phyloP scores from a whole-genome alignment of 2,888 invertebrate genomes.

The Timema cristinae region DNA sequence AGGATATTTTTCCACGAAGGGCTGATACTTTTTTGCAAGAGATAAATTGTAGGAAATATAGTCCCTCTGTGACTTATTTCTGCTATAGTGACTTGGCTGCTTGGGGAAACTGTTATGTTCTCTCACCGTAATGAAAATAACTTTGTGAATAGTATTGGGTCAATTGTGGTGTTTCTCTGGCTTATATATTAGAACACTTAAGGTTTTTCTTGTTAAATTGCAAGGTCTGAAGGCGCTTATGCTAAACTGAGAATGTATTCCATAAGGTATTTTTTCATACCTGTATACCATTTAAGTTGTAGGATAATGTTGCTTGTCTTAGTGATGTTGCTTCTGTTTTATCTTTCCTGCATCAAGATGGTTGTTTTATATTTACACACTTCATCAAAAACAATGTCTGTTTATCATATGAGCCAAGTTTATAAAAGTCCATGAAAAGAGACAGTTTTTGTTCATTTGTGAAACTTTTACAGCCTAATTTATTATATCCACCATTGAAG shows the following conservation, averaged over 20 bases:
- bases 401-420: constrained; percentile 7
- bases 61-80: not conserved
- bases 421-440: constrained; percentile 6
- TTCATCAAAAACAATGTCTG: constrained; percentile 6
- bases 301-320: not conserved
- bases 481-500: not conserved
- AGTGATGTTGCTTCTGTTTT: not conserved
- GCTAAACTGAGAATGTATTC: not conserved
- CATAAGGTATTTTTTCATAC: not conserved
- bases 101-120: constrained; percentile 3
- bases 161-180: not conserved
- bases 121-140: not conserved
- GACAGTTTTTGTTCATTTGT: not conserved
- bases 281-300: constrained; percentile 3
- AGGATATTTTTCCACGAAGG: constrained; percentile 4
- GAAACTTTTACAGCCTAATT: constrained; percentile 6
- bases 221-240: constrained; percentile 7
- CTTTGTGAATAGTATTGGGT: constrained; percentile 9
- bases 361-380: constrained; percentile 3
- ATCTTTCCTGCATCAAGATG: not conserved
- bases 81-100: not conserved
- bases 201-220: not conserved
- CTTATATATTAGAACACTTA: not conserved
- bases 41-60: not conserved
- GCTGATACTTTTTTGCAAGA: not conserved